Evolutionary conservation across 2,888 invertebrate species (phyloP).

Genomic region (Pherbina coryleti): DNA sequence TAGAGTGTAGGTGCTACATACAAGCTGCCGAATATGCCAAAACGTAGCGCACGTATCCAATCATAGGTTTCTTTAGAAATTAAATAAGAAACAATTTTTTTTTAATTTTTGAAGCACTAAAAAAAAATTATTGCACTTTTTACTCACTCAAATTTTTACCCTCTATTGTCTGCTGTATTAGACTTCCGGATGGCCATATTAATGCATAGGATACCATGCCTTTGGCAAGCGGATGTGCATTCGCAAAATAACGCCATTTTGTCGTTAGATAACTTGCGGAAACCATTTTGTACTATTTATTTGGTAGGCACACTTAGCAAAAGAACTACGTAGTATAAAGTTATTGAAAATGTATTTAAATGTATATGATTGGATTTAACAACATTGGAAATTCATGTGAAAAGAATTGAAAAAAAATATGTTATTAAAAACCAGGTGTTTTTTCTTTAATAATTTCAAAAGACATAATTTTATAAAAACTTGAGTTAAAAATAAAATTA

Average conservation of each 20-base stretch:
- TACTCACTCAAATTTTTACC: constrained; percentile 75
- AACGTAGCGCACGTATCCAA: constrained; percentile 78
- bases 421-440: too few species aligned
- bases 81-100: neutral
- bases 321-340: too few species aligned
- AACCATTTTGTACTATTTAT: constrained; percentile 13
- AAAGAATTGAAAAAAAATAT: too few species aligned
- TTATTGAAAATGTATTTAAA: too few species aligned
- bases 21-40: constrained; percentile 81
- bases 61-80: constrained; percentile 72
- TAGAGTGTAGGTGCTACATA: constrained; percentile 86
- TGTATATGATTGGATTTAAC: too few species aligned
- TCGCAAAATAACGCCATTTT: constrained; percentile 47
- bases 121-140: neutral
- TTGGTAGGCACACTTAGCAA: neutral
- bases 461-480: too few species aligned
- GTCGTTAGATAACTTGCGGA: constrained; percentile 47
- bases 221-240: constrained; percentile 65
- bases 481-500: too few species aligned
- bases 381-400: too few species aligned
- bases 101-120: neutral
- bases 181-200: constrained; percentile 81
- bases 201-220: constrained; percentile 78
- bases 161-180: constrained; percentile 79
- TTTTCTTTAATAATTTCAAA: too few species aligned